These are phyloP conservation scores for Leucophenga montana DNA, from an alignment of 2,888 invertebrate genomes.

Conservation along the genomic window DNA sequence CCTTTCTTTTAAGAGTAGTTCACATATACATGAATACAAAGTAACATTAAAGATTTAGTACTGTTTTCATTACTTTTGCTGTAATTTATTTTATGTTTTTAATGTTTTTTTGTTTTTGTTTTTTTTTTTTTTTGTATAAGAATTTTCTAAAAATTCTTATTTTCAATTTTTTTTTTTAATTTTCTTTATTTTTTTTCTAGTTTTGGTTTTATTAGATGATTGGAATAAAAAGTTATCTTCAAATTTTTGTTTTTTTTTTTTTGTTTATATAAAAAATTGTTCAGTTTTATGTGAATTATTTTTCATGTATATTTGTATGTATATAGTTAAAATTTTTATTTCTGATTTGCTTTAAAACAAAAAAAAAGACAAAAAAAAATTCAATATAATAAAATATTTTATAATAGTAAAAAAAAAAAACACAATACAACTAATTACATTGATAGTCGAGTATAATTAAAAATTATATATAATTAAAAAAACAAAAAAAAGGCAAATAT, in stretches of 20 bases:
- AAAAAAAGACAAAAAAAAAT: conserved; percentile 1
- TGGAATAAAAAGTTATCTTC: conserved; percentile 26
- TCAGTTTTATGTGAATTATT: conserved; percentile 28
- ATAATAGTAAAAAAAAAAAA: conserved; percentile 19
- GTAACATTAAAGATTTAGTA: conserved; percentile 45
- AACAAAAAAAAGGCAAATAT: conserved; percentile 21
- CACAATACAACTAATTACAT: conserved; percentile 44
- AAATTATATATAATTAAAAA: conserved; percentile 21
- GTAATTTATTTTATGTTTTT: conserved; percentile 38
- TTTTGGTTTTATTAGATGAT: conserved; percentile 30
- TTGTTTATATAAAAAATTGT: conserved; percentile 26
- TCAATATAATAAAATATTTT: conserved; percentile 6
- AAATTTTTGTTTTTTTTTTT: conserved; percentile 19
- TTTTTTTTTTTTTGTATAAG: conserved; percentile 20
- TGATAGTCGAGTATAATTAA: conserved; percentile 32
- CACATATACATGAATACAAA: conserved; percentile 59
- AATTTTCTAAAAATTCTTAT: conserved; percentile 1
- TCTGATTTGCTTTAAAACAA: conserved; percentile 23
- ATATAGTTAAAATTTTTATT: conserved; percentile 40
- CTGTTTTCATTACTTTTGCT: conserved; percentile 46
- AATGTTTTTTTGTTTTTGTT: conserved; percentile 34
- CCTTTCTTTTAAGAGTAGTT: conserved; percentile 43
- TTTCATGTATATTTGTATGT: conserved; percentile 30
- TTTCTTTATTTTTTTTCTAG: neutral
- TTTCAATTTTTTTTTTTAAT: conserved; percentile 3